phyloP scores from a whole-genome alignment of 2,113 vertebrate species.

The Elaphurus davidianus region DNA sequence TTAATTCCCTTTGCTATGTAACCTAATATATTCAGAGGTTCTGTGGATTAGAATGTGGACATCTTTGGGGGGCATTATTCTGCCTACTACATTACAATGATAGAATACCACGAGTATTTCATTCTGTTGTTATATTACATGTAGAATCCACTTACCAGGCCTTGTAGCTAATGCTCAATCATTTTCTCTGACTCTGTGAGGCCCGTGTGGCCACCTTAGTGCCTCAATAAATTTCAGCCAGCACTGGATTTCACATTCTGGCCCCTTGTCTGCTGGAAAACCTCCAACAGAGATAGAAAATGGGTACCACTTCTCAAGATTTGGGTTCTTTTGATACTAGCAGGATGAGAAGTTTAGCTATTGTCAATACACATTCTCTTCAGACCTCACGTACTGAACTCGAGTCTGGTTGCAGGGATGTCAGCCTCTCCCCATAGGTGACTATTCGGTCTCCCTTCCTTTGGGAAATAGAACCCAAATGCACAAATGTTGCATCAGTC shows the following conservation, averaged over 20 bases:
- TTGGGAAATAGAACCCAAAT: background rate
- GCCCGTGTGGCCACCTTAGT: background rate
- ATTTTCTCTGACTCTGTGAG: background rate
- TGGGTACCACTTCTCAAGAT: background rate
- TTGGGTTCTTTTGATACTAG: background rate
- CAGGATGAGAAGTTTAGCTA: background rate
- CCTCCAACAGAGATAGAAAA: background rate
- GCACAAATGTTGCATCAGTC: background rate
- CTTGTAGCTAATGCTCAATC: background rate
- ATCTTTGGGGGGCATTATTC: background rate
- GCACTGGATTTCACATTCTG: background rate
- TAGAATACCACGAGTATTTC: background rate
- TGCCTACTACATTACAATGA: background rate
- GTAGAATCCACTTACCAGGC: background rate
- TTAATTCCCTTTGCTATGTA: background rate
- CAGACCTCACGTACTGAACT: background rate
- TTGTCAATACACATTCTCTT: background rate
- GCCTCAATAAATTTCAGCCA: background rate
- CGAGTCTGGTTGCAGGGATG: background rate
- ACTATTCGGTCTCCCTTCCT: background rate
- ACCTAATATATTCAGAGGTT: background rate
- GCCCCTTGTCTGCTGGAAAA: background rate
- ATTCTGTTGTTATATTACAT: background rate
- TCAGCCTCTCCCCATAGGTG: accelerated
- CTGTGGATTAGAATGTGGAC: background rate